Evolutionary conservation across 1,140 invertebrate species (phyloP).

Genomic region (Meloidogyne hapla): DNA sequence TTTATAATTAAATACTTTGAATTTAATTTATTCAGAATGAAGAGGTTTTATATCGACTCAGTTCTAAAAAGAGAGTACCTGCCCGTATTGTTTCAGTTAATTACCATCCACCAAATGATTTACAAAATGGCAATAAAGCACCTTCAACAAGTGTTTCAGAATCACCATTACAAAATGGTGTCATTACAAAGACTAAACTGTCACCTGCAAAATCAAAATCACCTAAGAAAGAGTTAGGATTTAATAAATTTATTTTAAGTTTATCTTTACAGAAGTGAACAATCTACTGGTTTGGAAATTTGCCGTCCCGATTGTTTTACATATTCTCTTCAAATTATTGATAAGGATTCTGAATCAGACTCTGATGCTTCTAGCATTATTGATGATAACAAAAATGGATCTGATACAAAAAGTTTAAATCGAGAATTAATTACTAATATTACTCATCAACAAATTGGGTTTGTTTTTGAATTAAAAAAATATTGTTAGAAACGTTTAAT

Average conservation of each 20-base stretch:
- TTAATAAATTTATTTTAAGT: neutral
- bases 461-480: neutral
- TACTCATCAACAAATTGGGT: neutral
- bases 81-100: constrained; percentile 9
- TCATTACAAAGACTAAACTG: neutral
- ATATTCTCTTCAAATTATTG: constrained; percentile 30
- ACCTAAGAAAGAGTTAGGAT: neutral
- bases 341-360: constrained; percentile 7
- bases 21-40: neutral
- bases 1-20: constrained; percentile 5
- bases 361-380: constrained; percentile 23
- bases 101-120: neutral
- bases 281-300: neutral
- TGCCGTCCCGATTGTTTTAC: constrained; percentile 24
- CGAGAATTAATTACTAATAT: neutral
- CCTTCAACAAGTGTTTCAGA: neutral
- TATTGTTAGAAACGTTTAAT: no score
- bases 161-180: neutral
- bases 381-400: neutral
- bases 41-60: neutral
- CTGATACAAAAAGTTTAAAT: neutral
- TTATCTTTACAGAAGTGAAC: neutral
- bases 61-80: neutral
- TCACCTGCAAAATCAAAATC: constrained; percentile 18
- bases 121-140: constrained; percentile 16